Evolutionary conservation across 2,113 vertebrate species (phyloP).

Genomic region (Hippopotamus amphibius): DNA sequence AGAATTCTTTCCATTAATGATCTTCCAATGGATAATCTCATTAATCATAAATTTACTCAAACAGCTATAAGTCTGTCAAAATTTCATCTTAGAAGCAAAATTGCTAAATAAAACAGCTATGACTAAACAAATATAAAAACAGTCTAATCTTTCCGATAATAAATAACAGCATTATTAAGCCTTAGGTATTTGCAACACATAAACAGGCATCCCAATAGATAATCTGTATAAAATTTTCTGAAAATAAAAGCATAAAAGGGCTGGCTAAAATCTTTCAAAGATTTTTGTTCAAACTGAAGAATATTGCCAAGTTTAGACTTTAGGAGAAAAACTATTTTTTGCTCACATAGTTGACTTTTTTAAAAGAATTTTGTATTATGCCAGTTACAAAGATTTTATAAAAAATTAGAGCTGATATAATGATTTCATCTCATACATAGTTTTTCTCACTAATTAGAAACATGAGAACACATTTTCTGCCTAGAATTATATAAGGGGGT

Average conservation of each 20-base stretch:
- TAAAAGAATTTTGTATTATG: constrained; percentile 3
- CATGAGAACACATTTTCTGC: constrained; percentile 13
- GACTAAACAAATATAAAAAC: constrained; percentile 41
- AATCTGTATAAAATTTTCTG: constrained; percentile 13
- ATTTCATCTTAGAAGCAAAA: constrained; percentile 55
- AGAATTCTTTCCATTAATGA: constrained; percentile 12
- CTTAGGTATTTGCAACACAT: constrained; percentile 3
- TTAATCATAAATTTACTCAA: constrained; percentile 52
- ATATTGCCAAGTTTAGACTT: constrained; percentile 36
- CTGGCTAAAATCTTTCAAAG: constrained; percentile 32
- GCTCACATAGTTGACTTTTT: neutral
- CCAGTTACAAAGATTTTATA: constrained; percentile 18
- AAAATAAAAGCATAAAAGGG: neutral
- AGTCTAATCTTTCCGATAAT: constrained; percentile 25
- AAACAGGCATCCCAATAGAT: neutral
- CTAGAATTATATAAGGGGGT: neutral
- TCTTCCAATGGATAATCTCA: neutral
- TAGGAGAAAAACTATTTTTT: neutral
- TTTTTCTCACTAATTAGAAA: constrained; percentile 57
- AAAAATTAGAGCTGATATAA: constrained; percentile 40
- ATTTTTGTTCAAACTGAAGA: constrained; percentile 42
- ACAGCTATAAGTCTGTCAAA: neutral
- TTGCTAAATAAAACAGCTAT: constrained; percentile 16
- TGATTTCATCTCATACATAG: neutral
- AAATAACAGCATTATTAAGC: neutral